These are phyloP conservation scores for Heteromurus nitidus DNA, from an alignment of 2,888 invertebrate species.

Conservation along the genomic window DNA sequence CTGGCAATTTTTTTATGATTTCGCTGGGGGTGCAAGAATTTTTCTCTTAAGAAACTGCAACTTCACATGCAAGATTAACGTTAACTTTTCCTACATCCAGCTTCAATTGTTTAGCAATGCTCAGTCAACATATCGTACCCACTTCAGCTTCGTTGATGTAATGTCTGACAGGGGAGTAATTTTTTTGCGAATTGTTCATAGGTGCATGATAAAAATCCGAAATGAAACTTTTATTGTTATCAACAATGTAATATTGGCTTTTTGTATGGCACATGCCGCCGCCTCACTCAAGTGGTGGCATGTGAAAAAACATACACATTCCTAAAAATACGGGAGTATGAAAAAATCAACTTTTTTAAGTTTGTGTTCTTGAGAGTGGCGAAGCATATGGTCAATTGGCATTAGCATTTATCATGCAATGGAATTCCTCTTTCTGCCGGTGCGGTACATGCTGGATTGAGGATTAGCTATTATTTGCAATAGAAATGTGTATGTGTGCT, in stretches of 20 bases:
- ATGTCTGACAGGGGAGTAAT: conserved; percentile 8
- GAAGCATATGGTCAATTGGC: conserved; percentile 46
- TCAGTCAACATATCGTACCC: neutral
- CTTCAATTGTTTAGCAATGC: too few species aligned
- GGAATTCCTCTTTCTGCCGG: conserved; percentile 27
- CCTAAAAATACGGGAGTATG: conserved; percentile 41
- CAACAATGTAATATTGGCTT: conserved; percentile 53
- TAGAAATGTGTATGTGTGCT: conserved; percentile 2
- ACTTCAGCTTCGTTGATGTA: neutral
- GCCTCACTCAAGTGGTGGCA: conserved; percentile 8
- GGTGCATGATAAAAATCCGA: conserved; percentile 52
- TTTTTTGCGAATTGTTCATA: conserved; percentile 19
- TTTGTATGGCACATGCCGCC: conserved; percentile 46
- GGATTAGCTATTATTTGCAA: neutral
- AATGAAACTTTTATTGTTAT: conserved; percentile 48
- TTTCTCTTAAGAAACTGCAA: neutral
- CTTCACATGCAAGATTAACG: conserved; percentile 42
- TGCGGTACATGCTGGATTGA: too few species aligned
- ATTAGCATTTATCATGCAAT: conserved; percentile 52
- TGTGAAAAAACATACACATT: conserved; percentile 40
- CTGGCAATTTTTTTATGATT: too few species aligned
- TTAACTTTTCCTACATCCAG: too few species aligned
- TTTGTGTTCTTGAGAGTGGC: conserved; percentile 9
- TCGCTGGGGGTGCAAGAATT: neutral
- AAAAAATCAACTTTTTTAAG: conserved; percentile 23